These are phyloP conservation scores for Euborellia annulipes DNA, from an alignment of 1,140 invertebrate genomes.

Conservation along the genomic window DNA sequence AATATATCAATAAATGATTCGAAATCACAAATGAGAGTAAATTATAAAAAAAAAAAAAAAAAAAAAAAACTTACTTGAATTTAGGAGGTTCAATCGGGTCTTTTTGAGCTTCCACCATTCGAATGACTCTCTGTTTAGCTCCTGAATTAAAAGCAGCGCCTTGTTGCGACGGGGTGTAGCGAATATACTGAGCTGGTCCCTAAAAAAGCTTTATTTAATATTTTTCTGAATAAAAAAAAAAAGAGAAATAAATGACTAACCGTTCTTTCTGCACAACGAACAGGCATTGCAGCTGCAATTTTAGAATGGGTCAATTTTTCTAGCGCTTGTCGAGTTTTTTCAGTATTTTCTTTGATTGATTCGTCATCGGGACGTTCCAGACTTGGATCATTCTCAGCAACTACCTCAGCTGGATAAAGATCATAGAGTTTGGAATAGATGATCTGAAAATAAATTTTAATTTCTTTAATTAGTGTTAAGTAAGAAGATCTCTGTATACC, in stretches of 20 bases:
- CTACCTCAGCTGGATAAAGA: conserved; percentile 81
- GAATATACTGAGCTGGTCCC: conserved; percentile 87
- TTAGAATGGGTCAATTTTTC: conserved; percentile 80
- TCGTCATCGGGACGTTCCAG: conserved; percentile 77
- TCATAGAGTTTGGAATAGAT: conserved; percentile 93
- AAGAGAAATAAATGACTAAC: conserved; percentile 18
- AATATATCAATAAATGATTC: background rate
- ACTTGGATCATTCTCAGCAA: conserved; percentile 77
- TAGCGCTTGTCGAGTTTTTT: conserved; percentile 64
- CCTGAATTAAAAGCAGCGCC: conserved; percentile 91
- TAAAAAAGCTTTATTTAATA: conserved; percentile 14
- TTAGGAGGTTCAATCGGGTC: conserved; percentile 98
- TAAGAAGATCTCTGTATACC: no score
- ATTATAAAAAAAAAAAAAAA: background rate
- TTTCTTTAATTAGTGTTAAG: no score
- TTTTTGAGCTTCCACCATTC: conserved; percentile 87
- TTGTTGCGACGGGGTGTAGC: conserved; percentile 95
- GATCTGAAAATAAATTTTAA: conserved; percentile 53
- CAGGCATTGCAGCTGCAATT: conserved; percentile 86
- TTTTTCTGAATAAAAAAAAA: background rate
- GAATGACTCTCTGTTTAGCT: conserved; percentile 92
- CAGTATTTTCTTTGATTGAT: conserved; percentile 69
- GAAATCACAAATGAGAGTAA: background rate
- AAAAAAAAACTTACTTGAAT: conserved; percentile 48
- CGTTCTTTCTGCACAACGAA: conserved; percentile 74